Percentiles rank a stretch among this genome's conserved stretches.
These are phyloP conservation scores for Eucriotettix oculatus DNA, from an alignment of 2,888 invertebrate species.

Conservation along the genomic window DNA sequence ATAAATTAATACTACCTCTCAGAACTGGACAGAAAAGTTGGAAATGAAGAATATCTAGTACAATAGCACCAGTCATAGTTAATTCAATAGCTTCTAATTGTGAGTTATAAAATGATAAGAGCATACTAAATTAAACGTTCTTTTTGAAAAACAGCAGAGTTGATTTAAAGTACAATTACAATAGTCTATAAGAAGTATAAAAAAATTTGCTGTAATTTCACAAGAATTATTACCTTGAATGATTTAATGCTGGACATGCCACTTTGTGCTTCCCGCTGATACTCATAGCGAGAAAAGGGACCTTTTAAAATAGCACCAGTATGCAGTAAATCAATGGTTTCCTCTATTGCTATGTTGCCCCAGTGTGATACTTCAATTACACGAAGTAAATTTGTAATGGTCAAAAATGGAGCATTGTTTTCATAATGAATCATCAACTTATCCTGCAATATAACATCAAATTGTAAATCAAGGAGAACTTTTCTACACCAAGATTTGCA, in stretches of 20 bases:
- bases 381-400: conserved; percentile 74
- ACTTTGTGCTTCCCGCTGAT: conserved; percentile 80
- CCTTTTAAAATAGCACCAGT: conserved; percentile 87
- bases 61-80: no score
- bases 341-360: conserved; percentile 97
- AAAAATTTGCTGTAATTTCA: not conserved
- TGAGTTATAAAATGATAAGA: no score
- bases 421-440: conserved; percentile 78
- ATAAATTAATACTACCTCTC: no score
- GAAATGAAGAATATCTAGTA: no score
- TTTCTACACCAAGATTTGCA: no score
- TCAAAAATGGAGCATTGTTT: conserved; percentile 90
- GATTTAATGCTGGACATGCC: conserved; percentile 79
- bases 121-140: no score
- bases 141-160: no score
- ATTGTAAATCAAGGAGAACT: no score
- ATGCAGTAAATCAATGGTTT: conserved; percentile 80
- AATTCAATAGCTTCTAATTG: no score
- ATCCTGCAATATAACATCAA: conserved; percentile 24
- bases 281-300: conserved; percentile 93
- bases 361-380: conserved; percentile 94
- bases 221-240: conserved; percentile 46
- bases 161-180: no score
- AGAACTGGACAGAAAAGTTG: no score
- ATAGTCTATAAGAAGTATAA: no score